Evolutionary conservation across 2,797 vertebrate genomes (phyloP).

Genomic region (Semotilus atromaculatus): DNA sequence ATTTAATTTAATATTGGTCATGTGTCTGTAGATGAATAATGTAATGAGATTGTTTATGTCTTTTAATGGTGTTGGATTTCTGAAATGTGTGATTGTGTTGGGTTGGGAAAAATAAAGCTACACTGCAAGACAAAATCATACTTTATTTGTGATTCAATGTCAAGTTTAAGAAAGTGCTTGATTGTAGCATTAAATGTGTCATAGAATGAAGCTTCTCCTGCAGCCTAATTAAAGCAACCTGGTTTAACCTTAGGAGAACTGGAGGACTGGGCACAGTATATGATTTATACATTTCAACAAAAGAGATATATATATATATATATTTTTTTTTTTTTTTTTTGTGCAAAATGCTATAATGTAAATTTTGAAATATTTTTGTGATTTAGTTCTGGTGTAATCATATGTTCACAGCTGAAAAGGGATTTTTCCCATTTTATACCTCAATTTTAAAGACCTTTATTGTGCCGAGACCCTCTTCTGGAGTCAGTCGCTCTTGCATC

Average conservation of each 20-base stretch:
- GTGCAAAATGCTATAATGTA: no score
- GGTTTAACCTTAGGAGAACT: background rate
- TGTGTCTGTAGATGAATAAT: background rate
- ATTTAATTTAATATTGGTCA: background rate
- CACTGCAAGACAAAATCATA: background rate
- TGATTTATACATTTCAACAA: background rate
- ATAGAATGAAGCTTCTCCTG: background rate
- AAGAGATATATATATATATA: no score
- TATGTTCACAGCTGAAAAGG: background rate
- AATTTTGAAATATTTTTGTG: no score
- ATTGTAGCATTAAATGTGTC: background rate
- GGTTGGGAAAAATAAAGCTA: background rate
- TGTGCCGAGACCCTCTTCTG: background rate
- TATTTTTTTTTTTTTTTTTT: background rate
- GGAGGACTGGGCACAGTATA: background rate
- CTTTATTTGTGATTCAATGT: background rate
- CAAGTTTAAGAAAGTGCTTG: background rate
- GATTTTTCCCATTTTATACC: background rate
- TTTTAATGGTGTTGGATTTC: background rate
- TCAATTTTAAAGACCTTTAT: background rate
- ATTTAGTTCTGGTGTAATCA: background rate
- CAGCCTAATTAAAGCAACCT: background rate
- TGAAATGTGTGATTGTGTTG: background rate
- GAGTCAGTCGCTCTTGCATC: constrained; percentile 8
- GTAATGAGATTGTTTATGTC: background rate